Evolutionary conservation across 2,113 vertebrate genomes (phyloP), one percentile per base, ranked within the genome.

Genomic region (Cranoglanis bouderius): DNA sequence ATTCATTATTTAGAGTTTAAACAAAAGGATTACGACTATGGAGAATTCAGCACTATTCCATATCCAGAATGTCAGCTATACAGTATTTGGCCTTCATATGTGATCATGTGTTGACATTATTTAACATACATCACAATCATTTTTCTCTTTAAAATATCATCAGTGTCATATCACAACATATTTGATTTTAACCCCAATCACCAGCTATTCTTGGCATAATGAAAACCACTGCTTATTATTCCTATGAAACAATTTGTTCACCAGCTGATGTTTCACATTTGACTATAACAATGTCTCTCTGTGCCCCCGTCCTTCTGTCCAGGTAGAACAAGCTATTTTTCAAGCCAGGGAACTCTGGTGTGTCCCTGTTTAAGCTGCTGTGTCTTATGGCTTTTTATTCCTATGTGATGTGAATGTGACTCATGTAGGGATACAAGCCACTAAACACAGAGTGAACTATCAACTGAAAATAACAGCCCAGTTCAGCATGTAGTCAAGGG

Each of bases 381-480:
- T 98, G 98, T 97, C 96, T 97, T 99, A 99, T 99, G 98, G 98
- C 98, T 99, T 99, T 99, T 99, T 99, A 99, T 99, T 99, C 98
- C 98, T 99, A 99, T 98, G 98, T 99, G 98, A 99, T 97, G 95
- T 98, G 96, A 93, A 97, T 96, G 96, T 96, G 96, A 96, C 96
- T 99, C 98, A 96, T 96, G 97, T 99, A 99, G 98, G 98, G 97
- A 97, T 97, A 96, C 96, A 99, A 99, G 98, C 98, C 98, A 98
- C 98, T 97, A 97, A 97, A 98, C 97, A 99, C 96, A 95, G 96
- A 97, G 98, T 95, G 96, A 97, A 96, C 96, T 95, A 94, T 97
- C 91, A 40, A 35, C 91, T 82, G 85, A 86, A 90, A 84, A 89
- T 72, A 53, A 82, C 85, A 85, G 61, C 38, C 83, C 53, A 81